Conservation (phyloP, 2,888 invertebrate genomes). For the Drosophila nigricruria region DNA sequence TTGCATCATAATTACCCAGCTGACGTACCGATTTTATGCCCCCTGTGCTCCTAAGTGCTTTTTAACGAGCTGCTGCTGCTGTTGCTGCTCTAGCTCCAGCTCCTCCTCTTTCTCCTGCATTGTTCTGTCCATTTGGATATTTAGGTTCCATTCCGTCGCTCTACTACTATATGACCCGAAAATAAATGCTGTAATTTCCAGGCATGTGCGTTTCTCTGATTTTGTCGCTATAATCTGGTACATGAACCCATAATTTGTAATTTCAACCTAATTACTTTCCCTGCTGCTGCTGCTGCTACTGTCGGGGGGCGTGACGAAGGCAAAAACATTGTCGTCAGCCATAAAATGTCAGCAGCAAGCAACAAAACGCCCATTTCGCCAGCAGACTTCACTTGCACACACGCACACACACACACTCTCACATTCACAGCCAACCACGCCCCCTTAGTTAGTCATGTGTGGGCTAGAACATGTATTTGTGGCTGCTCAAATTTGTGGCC, state of each 20-base stretch:
- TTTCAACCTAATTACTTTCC: slow-evolving; percentile 81
- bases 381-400: slow-evolving; percentile 49
- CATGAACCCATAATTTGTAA: slow-evolving; percentile 82
- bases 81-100: neutral
- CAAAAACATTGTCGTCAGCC: slow-evolving; percentile 70
- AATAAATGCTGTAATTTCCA: slow-evolving; percentile 65
- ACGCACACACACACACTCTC: slow-evolving; percentile 16
- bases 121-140: slow-evolving; percentile 45
- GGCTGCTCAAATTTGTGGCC: slow-evolving; percentile 39
- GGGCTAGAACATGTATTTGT: slow-evolving; percentile 45
- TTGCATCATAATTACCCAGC: slow-evolving; percentile 77
- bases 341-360: slow-evolving; percentile 76
- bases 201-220: slow-evolving; percentile 65
- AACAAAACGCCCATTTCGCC: slow-evolving; percentile 73
- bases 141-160: slow-evolving; percentile 16
- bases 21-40: slow-evolving; percentile 40
- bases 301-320: slow-evolving; percentile 36
- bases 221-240: slow-evolving; percentile 78
- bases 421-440: slow-evolving; percentile 51
- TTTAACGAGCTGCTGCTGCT: slow-evolving; percentile 70
- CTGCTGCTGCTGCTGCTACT: slow-evolving; percentile 5
- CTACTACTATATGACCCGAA: slow-evolving; percentile 22
- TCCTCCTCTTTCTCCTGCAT: slow-evolving; percentile 4
- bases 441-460: slow-evolving; percentile 36
- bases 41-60: slow-evolving; percentile 68